Base-by-base conservation (phyloP, 2,797 vertebrate species). In the Liasis olivaceus region DNA sequence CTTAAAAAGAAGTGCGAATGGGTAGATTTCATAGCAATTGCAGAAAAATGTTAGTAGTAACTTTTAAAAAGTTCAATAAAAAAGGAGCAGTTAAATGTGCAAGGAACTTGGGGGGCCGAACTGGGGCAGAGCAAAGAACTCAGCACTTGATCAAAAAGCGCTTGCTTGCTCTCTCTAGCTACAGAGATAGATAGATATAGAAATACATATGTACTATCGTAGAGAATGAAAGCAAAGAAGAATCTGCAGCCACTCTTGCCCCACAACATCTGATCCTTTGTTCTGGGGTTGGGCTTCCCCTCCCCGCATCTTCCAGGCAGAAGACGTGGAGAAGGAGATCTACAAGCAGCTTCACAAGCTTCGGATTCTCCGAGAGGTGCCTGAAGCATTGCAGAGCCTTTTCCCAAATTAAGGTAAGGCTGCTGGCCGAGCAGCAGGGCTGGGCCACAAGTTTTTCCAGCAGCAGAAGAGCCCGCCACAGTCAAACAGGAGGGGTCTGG, bases 341-440 rank as follows among this genome's bases (percentile, higher is more conserved):
- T 92, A 69, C 81, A 54, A 60, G 26, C 62, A 92, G 56, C 88
- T 92, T 56, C 56, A 89, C 59, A 69, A 59, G 62, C 81, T 92
- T 51, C 88, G 81, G 62, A 92, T 56, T 31, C 54, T 60, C 31
- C 64, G 81, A 59, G 81, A 69, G 20, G 88, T 92, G 36, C 91
- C 91, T 5, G 91, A 86, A 89, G 91, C 88, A 47, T 36, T 92
- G 91, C 54, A 92, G 86, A 59, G 54, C 63, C 26, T 92, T 28
- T n/a, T 89, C 59, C 88, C 26, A 89, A 86, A 42, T 31, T 69
- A 86, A 92, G 91, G 91, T 92, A 89, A 92, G 28, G 3, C 62
- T 85, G 26, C n/a, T 36, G 24, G 42, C 24, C 22, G 12, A 77
- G 20, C 1, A 6, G 22, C 58, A 66, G 51, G 20, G 20, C n/a